Base-by-base conservation (phyloP, 2,113 vertebrate species). In the Mirza zaza region DNA sequence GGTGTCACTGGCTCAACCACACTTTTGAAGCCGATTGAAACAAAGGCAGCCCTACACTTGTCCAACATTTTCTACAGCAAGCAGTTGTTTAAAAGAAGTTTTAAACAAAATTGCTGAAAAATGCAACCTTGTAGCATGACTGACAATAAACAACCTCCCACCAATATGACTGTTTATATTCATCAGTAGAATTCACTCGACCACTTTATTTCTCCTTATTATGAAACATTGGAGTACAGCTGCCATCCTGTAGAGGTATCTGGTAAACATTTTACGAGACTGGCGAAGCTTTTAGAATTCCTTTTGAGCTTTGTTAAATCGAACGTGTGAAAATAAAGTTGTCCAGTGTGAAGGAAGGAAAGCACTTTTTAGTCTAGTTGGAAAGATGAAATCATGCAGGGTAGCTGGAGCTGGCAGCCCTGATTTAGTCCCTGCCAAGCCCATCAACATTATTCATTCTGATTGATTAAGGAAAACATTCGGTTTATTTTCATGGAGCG, bases 381-480 rank as follows among this genome's bases (percentile, higher is more conserved):
- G 87, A 91, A 95, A 89, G 76, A 96, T 92, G 85, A 98, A 98
- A 97, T 94, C 94, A 93, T 6, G 25, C 27, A 7, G 7, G 95
- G 45, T 23, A 91, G 59, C 76, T 13, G 48, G 39, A 76, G 81
- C 79, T 70, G 83, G 96, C 92, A 97, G 95, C 25, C 52, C 88
- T 91, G 94, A 97, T 97, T 96, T 83, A 97, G 93, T 96, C 94
- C 39, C 80, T 91, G 59, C 79, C 90, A 98, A 97, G 85, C 77
- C 34, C n/a, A 94, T 96, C 75, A 79, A 96, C 94, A 95, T 98
- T 97, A 97, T 97, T 98, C 96, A 97, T 88, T 97, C 68, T 98
- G 97, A 98, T 76, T 97, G 97, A 98, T 98, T 97, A 98, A 97
- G 67, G 68, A 92, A 98, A 97, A 73, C 70, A 94, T 96, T 97